Evolutionary conservation across 2,888 invertebrate genomes (phyloP).

Genomic region (Mechanitis mazaeus): DNA sequence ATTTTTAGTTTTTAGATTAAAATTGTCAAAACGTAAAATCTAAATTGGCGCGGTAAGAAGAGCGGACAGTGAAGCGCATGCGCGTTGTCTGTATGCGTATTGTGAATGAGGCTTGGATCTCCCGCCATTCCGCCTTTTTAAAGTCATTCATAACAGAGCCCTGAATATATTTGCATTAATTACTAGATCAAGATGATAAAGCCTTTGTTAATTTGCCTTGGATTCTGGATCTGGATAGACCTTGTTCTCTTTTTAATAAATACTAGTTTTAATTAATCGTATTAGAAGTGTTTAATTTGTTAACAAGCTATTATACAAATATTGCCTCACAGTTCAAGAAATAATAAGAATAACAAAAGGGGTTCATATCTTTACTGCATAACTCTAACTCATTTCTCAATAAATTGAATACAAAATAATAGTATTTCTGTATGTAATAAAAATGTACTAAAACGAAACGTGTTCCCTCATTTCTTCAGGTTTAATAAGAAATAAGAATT

Average conservation of each 20-base stretch:
- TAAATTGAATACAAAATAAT: background rate
- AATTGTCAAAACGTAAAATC: background rate
- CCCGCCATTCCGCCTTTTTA: slow-evolving; percentile 52
- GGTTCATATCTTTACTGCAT: no score
- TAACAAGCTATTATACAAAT: no score
- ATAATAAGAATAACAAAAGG: no score
- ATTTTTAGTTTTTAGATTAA: no score
- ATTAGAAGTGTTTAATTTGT: no score
- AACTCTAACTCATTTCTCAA: no score
- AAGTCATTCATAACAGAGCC: slow-evolving; percentile 10
- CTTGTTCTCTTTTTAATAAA: slow-evolving; percentile 5
- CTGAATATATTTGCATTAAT: slow-evolving; percentile 5
- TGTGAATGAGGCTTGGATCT: slow-evolving; percentile 43
- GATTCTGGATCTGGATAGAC: slow-evolving; percentile 7
- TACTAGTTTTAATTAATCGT: background rate
- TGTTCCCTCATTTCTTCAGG: slow-evolving; percentile 1
- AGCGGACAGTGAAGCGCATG: slow-evolving; percentile 56
- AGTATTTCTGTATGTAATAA: background rate
- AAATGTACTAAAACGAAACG: slow-evolving; percentile 3
- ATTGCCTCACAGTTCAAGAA: no score
- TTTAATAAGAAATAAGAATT: slow-evolving; percentile 3
- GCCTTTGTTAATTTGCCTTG: background rate
- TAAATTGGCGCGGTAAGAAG: slow-evolving; percentile 37
- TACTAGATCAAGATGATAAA: slow-evolving; percentile 6
- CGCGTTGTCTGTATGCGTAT: slow-evolving; percentile 51